Evolutionary conservation across 2,113 vertebrate genomes (phyloP).

Genomic region (Delphinapterus leucas): DNA sequence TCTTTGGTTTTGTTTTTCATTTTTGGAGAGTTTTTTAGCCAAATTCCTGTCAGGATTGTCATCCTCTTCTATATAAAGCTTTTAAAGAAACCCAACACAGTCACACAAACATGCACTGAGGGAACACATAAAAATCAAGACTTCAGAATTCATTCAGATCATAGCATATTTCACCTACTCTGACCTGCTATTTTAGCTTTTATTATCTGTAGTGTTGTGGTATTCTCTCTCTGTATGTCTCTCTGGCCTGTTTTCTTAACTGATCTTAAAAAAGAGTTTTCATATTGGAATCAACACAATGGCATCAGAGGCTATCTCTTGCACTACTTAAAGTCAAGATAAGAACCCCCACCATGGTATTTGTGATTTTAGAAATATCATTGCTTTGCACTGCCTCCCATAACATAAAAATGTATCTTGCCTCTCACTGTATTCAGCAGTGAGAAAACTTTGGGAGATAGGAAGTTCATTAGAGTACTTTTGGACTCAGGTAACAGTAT

Average conservation of each 20-base stretch:
- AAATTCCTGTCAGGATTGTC: slow-evolving; percentile 14
- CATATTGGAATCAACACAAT: neutral
- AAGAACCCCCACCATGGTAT: neutral
- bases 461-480: neutral
- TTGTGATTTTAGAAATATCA: neutral
- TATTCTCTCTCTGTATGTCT: neutral
- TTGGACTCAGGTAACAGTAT: neutral
- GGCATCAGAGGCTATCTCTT: neutral
- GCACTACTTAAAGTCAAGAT: neutral
- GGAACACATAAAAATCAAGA: neutral
- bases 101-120: neutral
- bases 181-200: neutral
- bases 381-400: neutral
- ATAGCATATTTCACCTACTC: neutral
- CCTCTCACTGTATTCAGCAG: neutral
- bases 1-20: neutral
- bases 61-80: neutral
- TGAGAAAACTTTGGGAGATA: neutral
- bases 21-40: neutral
- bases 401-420: neutral
- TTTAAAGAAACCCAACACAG: neutral
- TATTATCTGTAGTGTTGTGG: neutral
- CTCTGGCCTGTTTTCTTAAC: neutral
- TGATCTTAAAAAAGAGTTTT: neutral
- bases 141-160: neutral